Conservation (phyloP, 1,140 invertebrate genomes). For the Drosophila arawakana region DNA sequence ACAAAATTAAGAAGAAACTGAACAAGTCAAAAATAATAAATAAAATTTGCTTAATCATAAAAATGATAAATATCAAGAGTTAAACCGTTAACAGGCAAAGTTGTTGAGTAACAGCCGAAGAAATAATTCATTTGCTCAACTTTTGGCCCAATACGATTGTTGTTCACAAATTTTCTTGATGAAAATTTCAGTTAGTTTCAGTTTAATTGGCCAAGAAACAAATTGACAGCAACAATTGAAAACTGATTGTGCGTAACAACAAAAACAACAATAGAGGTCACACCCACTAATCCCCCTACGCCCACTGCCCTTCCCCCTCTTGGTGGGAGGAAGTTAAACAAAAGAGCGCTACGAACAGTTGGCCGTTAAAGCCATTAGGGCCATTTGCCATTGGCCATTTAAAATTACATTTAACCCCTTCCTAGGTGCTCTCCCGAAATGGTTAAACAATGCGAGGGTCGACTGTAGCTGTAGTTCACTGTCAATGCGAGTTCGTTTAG, state of each 20-base stretch:
- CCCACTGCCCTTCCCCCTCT: background rate
- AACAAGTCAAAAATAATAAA: conserved; percentile 3
- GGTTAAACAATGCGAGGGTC: conserved; percentile 30
- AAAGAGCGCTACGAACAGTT: conserved; percentile 22
- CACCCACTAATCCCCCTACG: conserved; percentile 7
- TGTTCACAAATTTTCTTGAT: conserved; percentile 6
- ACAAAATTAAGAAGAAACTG: background rate
- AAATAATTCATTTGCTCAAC: background rate
- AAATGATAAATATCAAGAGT: conserved; percentile 19
- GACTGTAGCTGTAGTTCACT: conserved; percentile 24
- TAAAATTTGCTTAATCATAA: conserved; percentile 7
- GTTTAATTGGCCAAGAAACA: conserved; percentile 41
- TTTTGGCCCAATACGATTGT: conserved; percentile 10
- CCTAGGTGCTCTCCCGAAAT: background rate
- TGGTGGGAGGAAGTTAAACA: conserved; percentile 3
- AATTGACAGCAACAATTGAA: conserved; percentile 41
- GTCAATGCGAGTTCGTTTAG: conserved; percentile 20
- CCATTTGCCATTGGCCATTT: conserved; percentile 20
- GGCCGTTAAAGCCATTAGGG: conserved; percentile 33
- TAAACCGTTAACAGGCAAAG: background rate
- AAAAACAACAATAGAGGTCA: conserved; percentile 20
- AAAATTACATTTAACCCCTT: conserved; percentile 37
- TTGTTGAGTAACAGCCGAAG: background rate
- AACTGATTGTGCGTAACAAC: conserved; percentile 48
- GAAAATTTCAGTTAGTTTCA: conserved; percentile 9